Evolutionary conservation across 2,888 invertebrate species (phyloP), one percentile per base, ranked within the genome.

Genomic region (Chesias legatella): DNA sequence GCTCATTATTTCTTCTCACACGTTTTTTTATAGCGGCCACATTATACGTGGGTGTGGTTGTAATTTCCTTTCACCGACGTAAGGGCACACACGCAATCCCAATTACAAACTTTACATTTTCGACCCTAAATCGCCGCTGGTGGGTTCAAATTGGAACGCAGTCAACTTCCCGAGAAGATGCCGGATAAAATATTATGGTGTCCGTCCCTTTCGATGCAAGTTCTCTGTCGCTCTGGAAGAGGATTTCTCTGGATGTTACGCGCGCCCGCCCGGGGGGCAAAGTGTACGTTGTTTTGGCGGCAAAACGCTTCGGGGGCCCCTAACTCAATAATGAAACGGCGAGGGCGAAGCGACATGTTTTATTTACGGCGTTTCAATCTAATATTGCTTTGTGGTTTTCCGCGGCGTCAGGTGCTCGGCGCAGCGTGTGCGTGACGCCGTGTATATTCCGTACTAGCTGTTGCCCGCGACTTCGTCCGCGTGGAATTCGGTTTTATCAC

Each of bases 11-110:
- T 82, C 85, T 79, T 84, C 85, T 85, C 83, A 81, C 88, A 85
- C 84, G 78, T 86, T 88, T 88, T 56, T 88, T 88, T 86, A 84
- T 83, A 83, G 82, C 79, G 70, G 83, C 85, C 85, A 84, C 85
- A 85, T 85, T 85, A 85, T 85, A 85, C 86, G 88, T 88, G 88
- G 88, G 88, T 86, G 88, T 86, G 88, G 88, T 88, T 86, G 88
- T 88, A 86, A 85, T 86, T 88, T 86, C 86, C 86, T 86, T 88
- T 86, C 86, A 86, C 88, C 81, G 85, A 86, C 77, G 85, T 84
- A 84, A 86, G 86, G 86, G 86, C 88, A 88, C 88, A 88, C 88
- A 88, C 84, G 86, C 85, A 79, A 82, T 84, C 67, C 53, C 27
- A 40, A 47, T 48, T 48, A 44, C 33, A 33, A 42, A 41, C 64